phyloP scores from a whole-genome alignment of 2,113 vertebrate genomes.

The Sorex araneus region DNA sequence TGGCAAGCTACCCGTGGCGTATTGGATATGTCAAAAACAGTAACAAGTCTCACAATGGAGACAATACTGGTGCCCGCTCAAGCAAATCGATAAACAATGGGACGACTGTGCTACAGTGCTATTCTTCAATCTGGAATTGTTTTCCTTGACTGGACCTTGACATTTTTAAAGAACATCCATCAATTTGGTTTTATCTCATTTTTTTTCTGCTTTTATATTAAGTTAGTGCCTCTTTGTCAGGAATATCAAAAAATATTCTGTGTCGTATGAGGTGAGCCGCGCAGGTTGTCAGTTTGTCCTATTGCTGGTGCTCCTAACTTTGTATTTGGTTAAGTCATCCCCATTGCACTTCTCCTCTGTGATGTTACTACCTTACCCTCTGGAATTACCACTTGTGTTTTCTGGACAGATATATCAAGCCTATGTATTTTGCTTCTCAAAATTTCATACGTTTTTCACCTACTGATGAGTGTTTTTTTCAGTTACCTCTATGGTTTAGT shows the following conservation, averaged over 20 bases:
- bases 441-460: not conserved
- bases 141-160: not conserved
- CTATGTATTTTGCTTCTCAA: constrained; percentile 23
- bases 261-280: not conserved
- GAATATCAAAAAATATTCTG: not conserved
- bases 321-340: not conserved
- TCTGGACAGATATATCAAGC: not conserved
- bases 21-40: too few species aligned
- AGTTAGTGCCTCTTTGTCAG: not conserved
- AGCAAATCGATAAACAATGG: too few species aligned
- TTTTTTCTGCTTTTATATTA: constrained; percentile 33
- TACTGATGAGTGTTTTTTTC: constrained; percentile 9
- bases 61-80: too few species aligned
- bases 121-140: not conserved
- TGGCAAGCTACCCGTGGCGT: too few species aligned
- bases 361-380: not conserved
- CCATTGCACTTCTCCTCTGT: not conserved
- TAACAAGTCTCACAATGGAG: too few species aligned
- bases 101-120: too few species aligned
- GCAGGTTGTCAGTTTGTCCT: not conserved
- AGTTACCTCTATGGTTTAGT: not conserved
- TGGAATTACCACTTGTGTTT: not conserved
- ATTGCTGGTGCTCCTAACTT: not conserved
- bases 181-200: not conserved
- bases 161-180: constrained; percentile 25